These are phyloP conservation scores for Sphaeridia pumilis DNA, from an alignment of 2,888 invertebrate species.

Conservation along the genomic window DNA sequence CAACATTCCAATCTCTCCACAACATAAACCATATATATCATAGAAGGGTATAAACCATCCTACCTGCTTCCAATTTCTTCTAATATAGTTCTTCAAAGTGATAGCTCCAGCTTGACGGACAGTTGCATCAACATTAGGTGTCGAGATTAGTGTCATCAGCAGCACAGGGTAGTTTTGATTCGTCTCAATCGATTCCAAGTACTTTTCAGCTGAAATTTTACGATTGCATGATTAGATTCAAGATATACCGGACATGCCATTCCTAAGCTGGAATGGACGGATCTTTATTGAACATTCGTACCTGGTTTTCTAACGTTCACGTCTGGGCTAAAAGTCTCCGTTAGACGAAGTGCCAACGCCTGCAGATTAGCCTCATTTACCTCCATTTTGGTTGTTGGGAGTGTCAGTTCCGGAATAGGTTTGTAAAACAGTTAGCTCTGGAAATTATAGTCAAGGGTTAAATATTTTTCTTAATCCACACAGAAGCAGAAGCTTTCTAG, in stretches of 20 bases:
- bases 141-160: constrained; percentile 73
- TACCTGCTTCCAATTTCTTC: constrained; percentile 86
- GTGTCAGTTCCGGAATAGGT: too few species aligned
- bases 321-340: constrained; percentile 78
- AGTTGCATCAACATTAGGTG: constrained; percentile 63
- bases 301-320: constrained; percentile 70
- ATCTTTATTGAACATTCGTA: constrained; percentile 43
- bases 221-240: not conserved
- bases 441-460: too few species aligned
- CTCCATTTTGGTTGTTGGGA: constrained; percentile 54
- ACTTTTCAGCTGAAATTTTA: constrained; percentile 65
- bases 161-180: constrained; percentile 84
- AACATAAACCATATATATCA: too few species aligned
- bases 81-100: constrained; percentile 92
- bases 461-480: too few species aligned
- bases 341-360: constrained; percentile 69
- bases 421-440: too few species aligned
- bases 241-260: not conserved
- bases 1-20: too few species aligned
- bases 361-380: constrained; percentile 72
- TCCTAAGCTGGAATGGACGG: constrained; percentile 9
- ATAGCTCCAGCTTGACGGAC: constrained; percentile 83
- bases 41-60: too few species aligned
- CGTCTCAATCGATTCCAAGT: constrained; percentile 75
- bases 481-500: too few species aligned